phyloP scores from a whole-genome alignment of 1,140 invertebrate genomes.

The Streblospio benedicti region DNA sequence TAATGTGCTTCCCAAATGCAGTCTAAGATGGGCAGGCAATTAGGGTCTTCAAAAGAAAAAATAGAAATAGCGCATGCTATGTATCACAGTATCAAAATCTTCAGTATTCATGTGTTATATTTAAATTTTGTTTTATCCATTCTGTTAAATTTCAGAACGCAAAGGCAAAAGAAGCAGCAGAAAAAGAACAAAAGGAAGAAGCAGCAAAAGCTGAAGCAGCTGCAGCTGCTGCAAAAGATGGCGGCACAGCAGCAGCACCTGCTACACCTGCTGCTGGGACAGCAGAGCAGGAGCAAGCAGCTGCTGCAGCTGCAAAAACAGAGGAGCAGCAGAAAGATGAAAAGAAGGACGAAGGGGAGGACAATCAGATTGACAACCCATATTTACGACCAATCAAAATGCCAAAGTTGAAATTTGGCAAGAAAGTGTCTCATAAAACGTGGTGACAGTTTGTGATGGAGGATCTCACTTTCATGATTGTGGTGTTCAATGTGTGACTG shows the following conservation, averaged over 20 bases:
- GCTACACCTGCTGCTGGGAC: constrained; percentile 12
- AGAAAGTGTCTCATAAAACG: too few species aligned
- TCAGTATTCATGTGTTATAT: too few species aligned
- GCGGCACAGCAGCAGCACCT: constrained; percentile 7
- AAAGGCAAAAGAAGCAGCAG: background rate
- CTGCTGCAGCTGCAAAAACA: constrained; percentile 34
- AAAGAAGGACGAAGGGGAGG: constrained; percentile 24
- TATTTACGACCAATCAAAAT: constrained; percentile 73
- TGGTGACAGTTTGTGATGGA: too few species aligned
- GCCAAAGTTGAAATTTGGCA: constrained; percentile 41
- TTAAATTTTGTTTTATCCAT: too few species aligned
- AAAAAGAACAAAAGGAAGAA: background rate
- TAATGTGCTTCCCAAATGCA: too few species aligned
- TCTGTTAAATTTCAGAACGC: too few species aligned
- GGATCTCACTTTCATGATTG: too few species aligned
- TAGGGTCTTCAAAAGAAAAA: too few species aligned
- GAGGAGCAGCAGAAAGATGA: constrained; percentile 47
- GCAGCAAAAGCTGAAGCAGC: constrained; percentile 12
- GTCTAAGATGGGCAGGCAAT: too few species aligned
- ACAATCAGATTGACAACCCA: constrained; percentile 63
- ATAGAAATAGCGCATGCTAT: too few species aligned
- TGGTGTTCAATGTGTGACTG: too few species aligned
- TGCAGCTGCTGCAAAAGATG: constrained; percentile 23
- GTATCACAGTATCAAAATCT: too few species aligned
- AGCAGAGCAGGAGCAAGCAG: constrained; percentile 11